These are phyloP conservation scores for Falcunculus frontatus DNA, from an alignment of 2,113 vertebrate species.

Conservation along the genomic window DNA sequence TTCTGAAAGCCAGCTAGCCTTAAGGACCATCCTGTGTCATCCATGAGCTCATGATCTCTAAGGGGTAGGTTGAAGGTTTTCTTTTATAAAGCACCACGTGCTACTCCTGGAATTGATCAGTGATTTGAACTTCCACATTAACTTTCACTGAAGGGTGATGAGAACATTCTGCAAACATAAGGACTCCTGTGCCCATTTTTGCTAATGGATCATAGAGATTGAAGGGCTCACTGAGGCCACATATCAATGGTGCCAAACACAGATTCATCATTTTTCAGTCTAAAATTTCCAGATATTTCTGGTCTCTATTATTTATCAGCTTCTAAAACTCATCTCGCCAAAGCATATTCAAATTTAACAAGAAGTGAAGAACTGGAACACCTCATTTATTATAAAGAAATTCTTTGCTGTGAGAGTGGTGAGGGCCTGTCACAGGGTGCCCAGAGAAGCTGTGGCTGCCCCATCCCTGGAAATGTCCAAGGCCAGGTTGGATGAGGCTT, in stretches of 20 bases:
- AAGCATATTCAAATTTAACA: neutral
- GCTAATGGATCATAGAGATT: neutral
- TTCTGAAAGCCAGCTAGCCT: neutral
- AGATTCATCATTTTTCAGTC: neutral
- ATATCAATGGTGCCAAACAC: fast-evolving
- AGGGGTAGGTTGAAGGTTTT: neutral
- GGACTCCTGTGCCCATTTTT: neutral
- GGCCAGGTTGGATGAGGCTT: fast-evolving
- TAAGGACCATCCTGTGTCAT: neutral
- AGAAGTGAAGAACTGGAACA: neutral
- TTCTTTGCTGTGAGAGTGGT: neutral
- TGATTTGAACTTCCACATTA: neutral
- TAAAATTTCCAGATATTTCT: neutral
- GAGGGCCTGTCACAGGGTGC: neutral
- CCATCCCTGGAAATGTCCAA: neutral
- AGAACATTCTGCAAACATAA: neutral
- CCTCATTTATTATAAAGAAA: neutral
- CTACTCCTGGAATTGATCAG: neutral
- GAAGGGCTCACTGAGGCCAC: neutral
- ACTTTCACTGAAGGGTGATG: neutral
- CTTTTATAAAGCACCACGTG: neutral
- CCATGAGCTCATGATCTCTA: neutral
- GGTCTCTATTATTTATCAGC: neutral
- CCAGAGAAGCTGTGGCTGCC: neutral
- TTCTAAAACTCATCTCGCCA: neutral